Conservation (phyloP, 2,113 vertebrate genomes). For the Campylomormyrus numenius region DNA sequence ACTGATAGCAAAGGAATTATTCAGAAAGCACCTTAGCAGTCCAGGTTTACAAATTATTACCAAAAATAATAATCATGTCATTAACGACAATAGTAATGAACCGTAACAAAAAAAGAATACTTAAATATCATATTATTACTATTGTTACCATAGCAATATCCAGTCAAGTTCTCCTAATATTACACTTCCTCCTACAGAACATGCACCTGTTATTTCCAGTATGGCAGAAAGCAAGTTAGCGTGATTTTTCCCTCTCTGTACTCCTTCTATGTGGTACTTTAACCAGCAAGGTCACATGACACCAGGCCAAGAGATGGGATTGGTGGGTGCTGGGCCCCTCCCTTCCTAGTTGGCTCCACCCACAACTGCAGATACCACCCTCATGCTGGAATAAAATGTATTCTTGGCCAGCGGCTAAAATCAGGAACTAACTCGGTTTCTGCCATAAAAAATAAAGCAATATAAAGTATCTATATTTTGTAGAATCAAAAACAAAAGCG, state of each 20-base stretch:
- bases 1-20: slow-evolving; percentile 64
- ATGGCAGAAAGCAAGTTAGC: slow-evolving; percentile 75
- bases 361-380: slow-evolving; percentile 2
- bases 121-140: slow-evolving; percentile 73
- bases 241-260: slow-evolving; percentile 37
- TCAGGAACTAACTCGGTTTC: slow-evolving; percentile 54
- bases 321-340: neutral
- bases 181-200: slow-evolving; percentile 63
- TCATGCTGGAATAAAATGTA: slow-evolving; percentile 22
- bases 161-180: slow-evolving; percentile 95
- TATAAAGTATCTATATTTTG: slow-evolving; percentile 69
- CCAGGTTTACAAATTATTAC: slow-evolving; percentile 49
- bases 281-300: neutral
- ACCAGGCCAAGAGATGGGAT: neutral
- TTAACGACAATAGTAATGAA: slow-evolving; percentile 56
- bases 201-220: slow-evolving; percentile 81
- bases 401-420: slow-evolving; percentile 25
- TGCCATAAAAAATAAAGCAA: slow-evolving; percentile 61
- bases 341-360: slow-evolving; percentile 9
- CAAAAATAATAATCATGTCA: slow-evolving; percentile 60
- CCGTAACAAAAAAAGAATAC: slow-evolving; percentile 75
- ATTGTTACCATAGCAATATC: slow-evolving; percentile 77
- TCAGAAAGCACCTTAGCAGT: slow-evolving; percentile 61
- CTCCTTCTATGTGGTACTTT: neutral
- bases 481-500: slow-evolving; percentile 73